Evolutionary conservation across 2,888 invertebrate species (phyloP), one percentile per base, ranked within the genome.

Genomic region (Stictocephala bisonia): DNA sequence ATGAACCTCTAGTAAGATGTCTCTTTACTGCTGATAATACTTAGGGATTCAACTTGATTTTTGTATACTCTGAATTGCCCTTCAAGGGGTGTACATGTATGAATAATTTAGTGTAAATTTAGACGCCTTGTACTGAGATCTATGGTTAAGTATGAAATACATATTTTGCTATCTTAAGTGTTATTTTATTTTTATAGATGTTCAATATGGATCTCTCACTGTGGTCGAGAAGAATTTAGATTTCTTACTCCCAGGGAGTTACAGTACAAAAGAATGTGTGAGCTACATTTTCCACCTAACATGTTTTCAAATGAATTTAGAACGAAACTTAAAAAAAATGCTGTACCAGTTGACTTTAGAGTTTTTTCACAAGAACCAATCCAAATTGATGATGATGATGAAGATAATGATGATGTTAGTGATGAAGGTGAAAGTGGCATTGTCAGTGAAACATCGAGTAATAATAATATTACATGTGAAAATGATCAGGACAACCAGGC

Each of bases 221-320:
- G 64, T 35, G 64, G 64, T 3, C 13, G 64, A 64, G 64, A 64
- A 64, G 64, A 64, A 40, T 64, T 64, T 18, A 24, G 64, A 15
- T 64, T 26, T 44, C 13, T 64, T 13, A 64, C 64, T n/a, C 64
- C 64, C 7, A 13, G 11, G 3, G 64, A 64, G 27, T 18, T 64
- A 11, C n/a, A 27, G 6, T n/a, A 35, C 13, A 64, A 60, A 40
- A 60, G 41, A 40, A 40, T 60, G 35, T 60, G 60, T 60, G 60
- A 60, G n/a, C 24, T 60, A 3, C 60, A 60, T 26, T 64, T 64
- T 64, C 2, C 3, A 2, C 26, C 22, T 3, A 15, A 15, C 22
- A 44, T 64, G 64, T 60, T 60, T 60, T 35, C 60, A 1, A 60
- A 60, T 20, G 9, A 35, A n/a, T 40, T 60, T 1, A 60, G 20